Percentiles rank a stretch among this genome's conserved stretches.
Conservation (phyloP, 1,140 invertebrate species). For the Lepidostoma basale region DNA sequence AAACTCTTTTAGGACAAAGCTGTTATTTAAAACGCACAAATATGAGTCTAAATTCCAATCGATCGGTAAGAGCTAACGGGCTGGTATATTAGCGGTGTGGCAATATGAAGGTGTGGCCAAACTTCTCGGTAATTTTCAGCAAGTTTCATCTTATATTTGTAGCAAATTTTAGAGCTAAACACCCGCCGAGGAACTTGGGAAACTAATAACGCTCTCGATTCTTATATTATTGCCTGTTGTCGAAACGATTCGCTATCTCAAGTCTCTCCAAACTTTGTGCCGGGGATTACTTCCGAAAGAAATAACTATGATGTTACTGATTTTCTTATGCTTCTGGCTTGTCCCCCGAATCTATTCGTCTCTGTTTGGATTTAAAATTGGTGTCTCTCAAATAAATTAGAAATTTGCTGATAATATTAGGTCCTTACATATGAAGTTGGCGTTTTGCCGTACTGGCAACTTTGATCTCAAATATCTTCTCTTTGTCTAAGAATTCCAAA, state of each 20-base stretch:
- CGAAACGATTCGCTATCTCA: conserved; percentile 17
- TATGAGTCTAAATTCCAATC: too few species aligned
- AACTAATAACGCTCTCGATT: conserved; percentile 42
- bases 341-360: not conserved
- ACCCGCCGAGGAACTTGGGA: conserved; percentile 27
- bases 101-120: not conserved
- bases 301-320: conserved; percentile 27
- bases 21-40: too few species aligned
- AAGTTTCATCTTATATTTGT: conserved; percentile 34
- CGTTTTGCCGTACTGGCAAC: too few species aligned
- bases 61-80: too few species aligned
- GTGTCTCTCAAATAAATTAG: too few species aligned
- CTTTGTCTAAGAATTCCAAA: too few species aligned
- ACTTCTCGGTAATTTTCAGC: conserved; percentile 33
- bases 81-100: conserved; percentile 19
- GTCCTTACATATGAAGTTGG: too few species aligned
- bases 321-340: not conserved
- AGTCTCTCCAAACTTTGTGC: conserved; percentile 14
- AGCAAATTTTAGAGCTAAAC: conserved; percentile 32
- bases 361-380: not conserved
- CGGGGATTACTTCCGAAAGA: conserved; percentile 29
- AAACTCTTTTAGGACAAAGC: too few species aligned
- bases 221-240: conserved; percentile 39
- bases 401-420: too few species aligned
- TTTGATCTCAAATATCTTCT: too few species aligned